phyloP scores from a whole-genome alignment of 30 jellyfish, hydroid and myxozoan species.

The Catostylus mosaicus region DNA sequence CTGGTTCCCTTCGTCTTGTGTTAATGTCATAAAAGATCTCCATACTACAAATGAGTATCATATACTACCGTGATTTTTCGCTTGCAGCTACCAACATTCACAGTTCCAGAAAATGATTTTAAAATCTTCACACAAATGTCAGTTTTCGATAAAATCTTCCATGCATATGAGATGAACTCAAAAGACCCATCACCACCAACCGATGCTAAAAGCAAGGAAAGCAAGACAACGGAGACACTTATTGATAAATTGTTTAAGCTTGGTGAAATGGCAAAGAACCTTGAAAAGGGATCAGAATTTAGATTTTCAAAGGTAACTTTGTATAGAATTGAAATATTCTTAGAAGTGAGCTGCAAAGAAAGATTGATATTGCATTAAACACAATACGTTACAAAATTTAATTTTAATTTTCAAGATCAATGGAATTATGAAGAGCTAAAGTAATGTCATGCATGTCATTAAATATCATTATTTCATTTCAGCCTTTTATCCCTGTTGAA shows the following conservation, averaged over 20 bases:
- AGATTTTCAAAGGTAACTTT: conserved; percentile 42
- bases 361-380: too few species aligned
- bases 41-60: too few species aligned
- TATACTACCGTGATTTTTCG: background rate
- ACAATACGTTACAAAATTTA: too few species aligned
- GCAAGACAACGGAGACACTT: background rate
- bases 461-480: background rate
- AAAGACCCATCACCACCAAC: conserved; percentile 16
- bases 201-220: conserved; percentile 18
- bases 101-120: conserved; percentile 51
- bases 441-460: too few species aligned
- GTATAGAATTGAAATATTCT: too few species aligned
- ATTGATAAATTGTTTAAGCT: conserved; percentile 13
- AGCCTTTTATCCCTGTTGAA: conserved; percentile 80
- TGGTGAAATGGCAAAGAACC: conserved; percentile 30
- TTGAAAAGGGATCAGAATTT: conserved; percentile 50
- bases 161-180: conserved; percentile 31
- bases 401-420: too few species aligned
- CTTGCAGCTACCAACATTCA: conserved; percentile 55
- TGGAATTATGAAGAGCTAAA: too few species aligned
- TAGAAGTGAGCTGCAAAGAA: too few species aligned
- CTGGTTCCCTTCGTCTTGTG: too few species aligned
- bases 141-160: conserved; percentile 51
- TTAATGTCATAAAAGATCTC: too few species aligned
- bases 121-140: conserved; percentile 45